phyloP scores from a whole-genome alignment of 2,888 invertebrate genomes.

The Morpho helenor region DNA sequence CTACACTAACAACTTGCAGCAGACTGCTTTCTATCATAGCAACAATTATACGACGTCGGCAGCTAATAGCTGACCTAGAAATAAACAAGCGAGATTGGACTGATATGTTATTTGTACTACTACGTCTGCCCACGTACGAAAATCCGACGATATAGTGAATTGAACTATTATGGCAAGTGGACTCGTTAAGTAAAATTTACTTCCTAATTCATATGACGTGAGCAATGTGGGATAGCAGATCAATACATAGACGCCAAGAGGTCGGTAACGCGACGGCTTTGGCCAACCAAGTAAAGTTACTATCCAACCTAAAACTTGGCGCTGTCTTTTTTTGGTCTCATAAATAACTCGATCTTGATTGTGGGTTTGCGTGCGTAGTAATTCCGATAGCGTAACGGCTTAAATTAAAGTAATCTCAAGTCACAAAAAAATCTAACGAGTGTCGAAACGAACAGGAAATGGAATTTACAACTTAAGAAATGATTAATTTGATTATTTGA shows the following conservation, averaged over 20 bases:
- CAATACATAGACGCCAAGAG: slow-evolving; percentile 66
- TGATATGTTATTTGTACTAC: slow-evolving; percentile 7
- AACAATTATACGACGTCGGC: slow-evolving; percentile 15
- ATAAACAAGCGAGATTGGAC: slow-evolving; percentile 12
- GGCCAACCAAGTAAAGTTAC: slow-evolving; percentile 38
- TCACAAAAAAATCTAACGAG: slow-evolving; percentile 5
- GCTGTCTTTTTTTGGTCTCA: slow-evolving; percentile 10
- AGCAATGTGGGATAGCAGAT: slow-evolving; percentile 46
- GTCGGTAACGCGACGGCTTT: slow-evolving; percentile 45
- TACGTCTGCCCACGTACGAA: slow-evolving; percentile 2
- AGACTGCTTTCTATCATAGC: slow-evolving; percentile 20
- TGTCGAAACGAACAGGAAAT: slow-evolving; percentile 17
- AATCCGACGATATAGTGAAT: slow-evolving; percentile 1
- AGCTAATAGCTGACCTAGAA: slow-evolving; percentile 27
- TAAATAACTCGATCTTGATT: slow-evolving; percentile 10
- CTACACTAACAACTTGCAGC: slow-evolving; percentile 26
- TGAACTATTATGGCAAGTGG: slow-evolving; percentile 8
- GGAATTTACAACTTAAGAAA: slow-evolving; percentile 8
- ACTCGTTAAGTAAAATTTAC: slow-evolving; percentile 32
- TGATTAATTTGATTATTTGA: slow-evolving; percentile 20
- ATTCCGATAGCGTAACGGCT: slow-evolving; percentile 11
- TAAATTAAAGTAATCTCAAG: slow-evolving; percentile 14
- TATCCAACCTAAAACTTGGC: slow-evolving; percentile 27
- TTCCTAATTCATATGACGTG: slow-evolving; percentile 42
- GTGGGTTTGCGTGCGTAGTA: slow-evolving; percentile 2